Percentiles rank a stretch among this genome's conserved stretches.
Evolutionary conservation across 2,888 invertebrate species (phyloP).

Genomic region (Pemphredon lugubris): DNA sequence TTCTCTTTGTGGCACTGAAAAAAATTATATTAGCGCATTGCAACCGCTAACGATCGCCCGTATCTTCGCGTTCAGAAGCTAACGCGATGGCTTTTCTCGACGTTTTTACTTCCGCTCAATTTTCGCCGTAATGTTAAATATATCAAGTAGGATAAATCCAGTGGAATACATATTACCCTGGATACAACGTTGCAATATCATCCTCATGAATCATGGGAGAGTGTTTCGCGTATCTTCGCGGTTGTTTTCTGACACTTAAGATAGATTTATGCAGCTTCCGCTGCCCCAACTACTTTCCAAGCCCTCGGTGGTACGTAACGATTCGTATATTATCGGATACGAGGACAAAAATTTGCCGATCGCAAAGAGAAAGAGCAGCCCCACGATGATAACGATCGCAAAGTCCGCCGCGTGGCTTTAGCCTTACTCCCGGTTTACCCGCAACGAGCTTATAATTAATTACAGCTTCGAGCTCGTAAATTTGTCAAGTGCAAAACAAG

Average conservation of each 20-base stretch:
- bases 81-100: no score
- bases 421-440: no score
- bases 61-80: no score
- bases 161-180: constrained; percentile 28
- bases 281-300: constrained; percentile 8
- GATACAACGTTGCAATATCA: constrained; percentile 48
- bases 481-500: no score
- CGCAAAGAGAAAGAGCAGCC: not conserved
- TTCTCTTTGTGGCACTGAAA: no score
- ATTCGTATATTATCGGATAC: constrained; percentile 14
- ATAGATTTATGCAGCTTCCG: constrained; percentile 49
- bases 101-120: not conserved
- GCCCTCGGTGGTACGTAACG: constrained; percentile 4
- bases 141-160: constrained; percentile 28
- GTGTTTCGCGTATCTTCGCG: constrained; percentile 51
- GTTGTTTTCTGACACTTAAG: constrained; percentile 45
- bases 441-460: no score
- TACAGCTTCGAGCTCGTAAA: no score
- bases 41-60: no score
- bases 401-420: no score
- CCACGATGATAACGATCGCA: no score
- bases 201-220: constrained; percentile 52
- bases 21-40: no score
- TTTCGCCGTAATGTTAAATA: constrained; percentile 20
- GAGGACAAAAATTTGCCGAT: not conserved